Evolutionary conservation across 2,888 invertebrate species (phyloP).

Genomic region (Nipponacmea schrenckii): DNA sequence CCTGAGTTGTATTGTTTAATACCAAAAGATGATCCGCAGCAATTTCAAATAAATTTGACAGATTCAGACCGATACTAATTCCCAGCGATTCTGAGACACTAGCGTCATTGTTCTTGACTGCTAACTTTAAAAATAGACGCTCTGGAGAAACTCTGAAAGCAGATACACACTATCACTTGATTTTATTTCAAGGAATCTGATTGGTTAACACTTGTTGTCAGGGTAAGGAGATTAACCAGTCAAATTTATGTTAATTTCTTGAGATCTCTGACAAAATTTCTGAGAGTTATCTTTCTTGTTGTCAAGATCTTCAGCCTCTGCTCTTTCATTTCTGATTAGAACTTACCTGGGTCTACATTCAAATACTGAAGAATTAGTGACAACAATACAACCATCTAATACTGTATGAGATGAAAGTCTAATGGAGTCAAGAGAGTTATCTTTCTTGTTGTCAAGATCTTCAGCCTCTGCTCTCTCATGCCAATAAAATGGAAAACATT

Average conservation of each 20-base stretch:
- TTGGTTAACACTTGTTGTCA: too few relatives aligned
- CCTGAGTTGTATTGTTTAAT: conserved; percentile 80
- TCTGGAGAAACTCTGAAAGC: conserved; percentile 57
- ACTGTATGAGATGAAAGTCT: conserved; percentile 58
- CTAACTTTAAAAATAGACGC: conserved; percentile 72
- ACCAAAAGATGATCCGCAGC: conserved; percentile 85
- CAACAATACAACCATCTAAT: conserved; percentile 71
- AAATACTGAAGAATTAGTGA: conserved; percentile 75
- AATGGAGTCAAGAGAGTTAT: conserved; percentile 38
- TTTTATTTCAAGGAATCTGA: too few relatives aligned
- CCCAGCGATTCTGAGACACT: conserved; percentile 74
- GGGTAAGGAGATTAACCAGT: too few relatives aligned
- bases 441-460: conserved; percentile 12
- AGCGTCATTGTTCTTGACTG: conserved; percentile 72
- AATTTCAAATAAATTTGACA: conserved; percentile 77
- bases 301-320: conserved; percentile 30
- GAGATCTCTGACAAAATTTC: too few relatives aligned
- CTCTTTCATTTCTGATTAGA: conserved; percentile 45
- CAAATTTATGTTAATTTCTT: too few relatives aligned
- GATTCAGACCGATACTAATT: conserved; percentile 72
- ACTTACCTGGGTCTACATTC: conserved; percentile 72
- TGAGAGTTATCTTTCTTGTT: conserved; percentile 15
- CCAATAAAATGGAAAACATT: conserved; percentile 64
- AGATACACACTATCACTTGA: neutral
- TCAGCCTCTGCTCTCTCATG: conserved; percentile 49